Evolutionary conservation across 2,113 vertebrate genomes (phyloP).

Genomic region (Sialia sialis): DNA sequence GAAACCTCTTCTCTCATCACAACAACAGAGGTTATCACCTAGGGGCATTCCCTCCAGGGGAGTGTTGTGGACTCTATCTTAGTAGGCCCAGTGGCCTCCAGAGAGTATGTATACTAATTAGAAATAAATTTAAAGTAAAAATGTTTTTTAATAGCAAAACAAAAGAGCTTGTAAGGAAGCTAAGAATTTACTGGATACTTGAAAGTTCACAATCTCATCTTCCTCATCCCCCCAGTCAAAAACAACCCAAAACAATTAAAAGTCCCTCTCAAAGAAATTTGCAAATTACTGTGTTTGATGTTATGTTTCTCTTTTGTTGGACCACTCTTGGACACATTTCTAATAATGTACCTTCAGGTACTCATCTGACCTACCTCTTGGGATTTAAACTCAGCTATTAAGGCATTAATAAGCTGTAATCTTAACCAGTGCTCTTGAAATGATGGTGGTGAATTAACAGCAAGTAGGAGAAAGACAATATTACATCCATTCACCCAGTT

Average conservation of each 20-base stretch:
- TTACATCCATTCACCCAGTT: not conserved
- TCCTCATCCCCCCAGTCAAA: not conserved
- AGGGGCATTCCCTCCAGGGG: too few relatives aligned
- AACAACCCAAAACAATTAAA: not conserved
- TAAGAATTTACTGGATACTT: not conserved
- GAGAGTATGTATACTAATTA: not conserved
- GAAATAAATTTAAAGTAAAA: not conserved
- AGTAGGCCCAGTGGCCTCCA: too few relatives aligned
- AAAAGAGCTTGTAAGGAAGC: not conserved
- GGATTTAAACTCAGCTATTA: not conserved
- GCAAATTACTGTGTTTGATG: not conserved
- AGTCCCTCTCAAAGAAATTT: not conserved
- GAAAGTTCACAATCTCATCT: not conserved
- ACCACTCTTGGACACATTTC: not conserved
- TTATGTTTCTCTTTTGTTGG: not conserved
- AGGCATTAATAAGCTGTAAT: not conserved
- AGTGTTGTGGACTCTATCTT: too few relatives aligned
- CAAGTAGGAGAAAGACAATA: not conserved
- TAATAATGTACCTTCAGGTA: not conserved
- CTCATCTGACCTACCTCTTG: not conserved
- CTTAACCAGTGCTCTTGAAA: not conserved
- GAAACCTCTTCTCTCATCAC: too few relatives aligned
- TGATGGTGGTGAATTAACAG: not conserved
- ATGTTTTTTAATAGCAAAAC: not conserved
- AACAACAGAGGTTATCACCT: too few relatives aligned